A percentile compares a stretch with the other conserved stretches of the same genome.
Conservation (phyloP, 2,888 invertebrate genomes). For the Cephus sareptanus region DNA sequence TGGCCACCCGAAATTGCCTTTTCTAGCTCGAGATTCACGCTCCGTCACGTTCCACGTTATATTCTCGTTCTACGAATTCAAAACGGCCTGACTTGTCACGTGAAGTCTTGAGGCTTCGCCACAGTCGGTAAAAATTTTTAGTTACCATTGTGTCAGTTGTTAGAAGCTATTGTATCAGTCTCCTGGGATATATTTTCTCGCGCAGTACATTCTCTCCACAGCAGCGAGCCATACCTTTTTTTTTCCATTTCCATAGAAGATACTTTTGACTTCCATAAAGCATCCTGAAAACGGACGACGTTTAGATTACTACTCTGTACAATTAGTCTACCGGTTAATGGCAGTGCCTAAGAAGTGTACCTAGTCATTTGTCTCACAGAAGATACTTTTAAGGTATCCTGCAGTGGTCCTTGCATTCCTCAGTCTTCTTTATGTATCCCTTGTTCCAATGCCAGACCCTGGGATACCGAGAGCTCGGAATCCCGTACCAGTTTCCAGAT, state of each 20-base stretch:
- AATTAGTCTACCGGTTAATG: background rate
- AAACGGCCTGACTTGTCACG: background rate
- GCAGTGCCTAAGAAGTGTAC: background rate
- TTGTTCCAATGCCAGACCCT: background rate
- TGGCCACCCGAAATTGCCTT: background rate
- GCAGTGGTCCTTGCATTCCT: background rate
- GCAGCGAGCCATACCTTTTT: background rate
- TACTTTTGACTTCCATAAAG: background rate
- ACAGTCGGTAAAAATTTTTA: background rate
- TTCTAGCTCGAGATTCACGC: background rate
- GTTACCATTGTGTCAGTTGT: no score
- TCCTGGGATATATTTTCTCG: background rate
- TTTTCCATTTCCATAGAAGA: background rate
- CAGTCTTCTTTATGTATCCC: background rate
- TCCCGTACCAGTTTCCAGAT: conserved; percentile 1
- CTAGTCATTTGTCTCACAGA: background rate
- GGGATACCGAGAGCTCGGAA: background rate
- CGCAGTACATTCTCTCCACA: no score
- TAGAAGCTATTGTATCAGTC: background rate
- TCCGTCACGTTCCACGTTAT: background rate
- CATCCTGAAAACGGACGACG: background rate
- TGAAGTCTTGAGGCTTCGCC: background rate
- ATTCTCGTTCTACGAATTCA: background rate
- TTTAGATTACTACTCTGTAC: background rate
- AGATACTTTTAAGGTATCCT: background rate